These are phyloP conservation scores for Gallinago jamesoni DNA, from an alignment of 2,113 vertebrate genomes.

Conservation along the genomic window DNA sequence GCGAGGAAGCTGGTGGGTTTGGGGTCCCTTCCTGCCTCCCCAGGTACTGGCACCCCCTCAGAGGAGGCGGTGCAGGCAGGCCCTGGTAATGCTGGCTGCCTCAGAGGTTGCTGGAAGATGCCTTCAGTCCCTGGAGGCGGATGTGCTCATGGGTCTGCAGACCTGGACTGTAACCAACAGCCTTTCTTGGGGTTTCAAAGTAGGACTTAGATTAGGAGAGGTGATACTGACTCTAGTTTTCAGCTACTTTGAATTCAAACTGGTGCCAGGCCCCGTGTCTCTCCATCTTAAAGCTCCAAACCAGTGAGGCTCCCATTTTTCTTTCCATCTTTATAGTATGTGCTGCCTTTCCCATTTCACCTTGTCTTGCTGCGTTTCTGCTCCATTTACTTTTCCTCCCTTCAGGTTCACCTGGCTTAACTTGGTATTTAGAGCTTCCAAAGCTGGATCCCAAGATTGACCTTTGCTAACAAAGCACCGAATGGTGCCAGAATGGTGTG, in stretches of 20 bases:
- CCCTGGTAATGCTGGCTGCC: not conserved
- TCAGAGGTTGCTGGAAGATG: not conserved
- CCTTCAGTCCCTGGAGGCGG: not conserved
- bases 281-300: not conserved
- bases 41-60: rapidly evolving
- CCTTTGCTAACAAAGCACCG: not conserved
- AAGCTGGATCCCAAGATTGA: not conserved
- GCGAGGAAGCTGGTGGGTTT: conserved; percentile 25
- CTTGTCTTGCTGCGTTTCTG: not conserved
- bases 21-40: not conserved
- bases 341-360: not conserved
- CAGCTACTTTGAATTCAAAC: not conserved
- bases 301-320: not conserved
- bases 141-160: not conserved
- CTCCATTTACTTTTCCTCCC: not conserved
- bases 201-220: not conserved
- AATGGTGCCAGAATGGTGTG: not conserved
- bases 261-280: not conserved
- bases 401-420: not conserved
- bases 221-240: not conserved
- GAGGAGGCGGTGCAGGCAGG: not conserved
- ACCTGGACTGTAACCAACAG: not conserved
- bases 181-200: not conserved
- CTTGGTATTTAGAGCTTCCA: not conserved
- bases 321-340: not conserved